phyloP scores from a whole-genome alignment of 2,113 vertebrate genomes.

The Procapra przewalskii region DNA sequence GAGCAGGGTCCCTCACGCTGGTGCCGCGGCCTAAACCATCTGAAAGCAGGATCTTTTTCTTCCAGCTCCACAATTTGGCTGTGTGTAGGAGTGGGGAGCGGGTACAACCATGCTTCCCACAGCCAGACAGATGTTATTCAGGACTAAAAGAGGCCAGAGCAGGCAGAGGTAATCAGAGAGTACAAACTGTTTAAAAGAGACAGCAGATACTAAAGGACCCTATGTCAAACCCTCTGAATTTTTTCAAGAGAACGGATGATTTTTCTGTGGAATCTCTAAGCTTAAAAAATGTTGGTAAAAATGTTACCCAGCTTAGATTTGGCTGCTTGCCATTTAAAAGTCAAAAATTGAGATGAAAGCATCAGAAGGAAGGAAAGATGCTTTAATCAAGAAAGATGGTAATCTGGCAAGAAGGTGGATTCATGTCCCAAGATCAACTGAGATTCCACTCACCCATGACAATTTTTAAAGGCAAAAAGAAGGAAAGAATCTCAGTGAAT shows the following conservation, averaged over 20 bases:
- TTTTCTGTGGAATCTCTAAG: neutral
- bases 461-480: neutral
- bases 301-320: neutral
- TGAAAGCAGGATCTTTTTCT: neutral
- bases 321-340: neutral
- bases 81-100: rapidly evolving
- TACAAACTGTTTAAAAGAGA: neutral
- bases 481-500: neutral
- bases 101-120: neutral
- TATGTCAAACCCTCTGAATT: neutral
- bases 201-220: neutral
- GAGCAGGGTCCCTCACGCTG: neutral
- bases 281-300: neutral
- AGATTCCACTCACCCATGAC: neutral
- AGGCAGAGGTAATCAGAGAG: neutral
- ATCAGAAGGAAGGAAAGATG: neutral
- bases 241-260: neutral
- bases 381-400: neutral
- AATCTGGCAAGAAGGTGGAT: neutral
- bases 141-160: neutral
- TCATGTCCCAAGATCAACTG: neutral
- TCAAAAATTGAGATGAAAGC: neutral
- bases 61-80: neutral
- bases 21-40: neutral
- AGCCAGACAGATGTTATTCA: neutral